These are phyloP conservation scores for Idris sp. DNA, from an alignment of 1,140 invertebrate species.

Conservation along the genomic window DNA sequence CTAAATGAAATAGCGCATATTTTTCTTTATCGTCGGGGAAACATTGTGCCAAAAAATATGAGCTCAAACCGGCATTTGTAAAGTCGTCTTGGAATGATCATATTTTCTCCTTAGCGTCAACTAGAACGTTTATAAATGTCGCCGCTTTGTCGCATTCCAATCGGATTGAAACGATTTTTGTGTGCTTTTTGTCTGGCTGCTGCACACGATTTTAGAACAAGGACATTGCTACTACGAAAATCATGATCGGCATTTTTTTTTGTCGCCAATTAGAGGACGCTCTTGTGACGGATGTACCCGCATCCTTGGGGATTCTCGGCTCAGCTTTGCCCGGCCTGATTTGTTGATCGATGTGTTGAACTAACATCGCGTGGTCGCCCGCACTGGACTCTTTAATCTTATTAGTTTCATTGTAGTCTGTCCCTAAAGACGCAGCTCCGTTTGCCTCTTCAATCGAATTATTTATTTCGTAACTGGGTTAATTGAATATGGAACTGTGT, in stretches of 20 bases:
- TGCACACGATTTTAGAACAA: slow-evolving; percentile 12
- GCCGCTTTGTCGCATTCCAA: slow-evolving; percentile 59
- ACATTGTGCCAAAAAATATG: slow-evolving; percentile 48
- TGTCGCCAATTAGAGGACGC: slow-evolving; percentile 26
- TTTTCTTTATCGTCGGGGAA: slow-evolving; percentile 46
- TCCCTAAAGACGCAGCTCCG: slow-evolving; percentile 12
- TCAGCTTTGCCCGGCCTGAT: slow-evolving; percentile 59
- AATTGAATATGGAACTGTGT: neutral
- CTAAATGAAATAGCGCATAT: slow-evolving; percentile 55
- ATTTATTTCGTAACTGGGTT: slow-evolving; percentile 3
- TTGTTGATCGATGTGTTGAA: slow-evolving; percentile 67
- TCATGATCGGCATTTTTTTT: slow-evolving; percentile 37
- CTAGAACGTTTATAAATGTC: slow-evolving; percentile 61
- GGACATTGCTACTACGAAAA: slow-evolving; percentile 5
- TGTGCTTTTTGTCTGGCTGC: slow-evolving; percentile 47
- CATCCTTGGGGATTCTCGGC: slow-evolving; percentile 6
- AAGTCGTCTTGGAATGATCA: slow-evolving; percentile 61
- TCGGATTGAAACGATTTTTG: slow-evolving; percentile 54
- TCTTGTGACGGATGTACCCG: slow-evolving; percentile 27
- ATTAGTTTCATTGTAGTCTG: slow-evolving; percentile 23
- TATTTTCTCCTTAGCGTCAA: slow-evolving; percentile 61
- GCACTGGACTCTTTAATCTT: slow-evolving; percentile 47
- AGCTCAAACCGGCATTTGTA: slow-evolving; percentile 51
- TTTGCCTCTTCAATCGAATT: slow-evolving; percentile 29
- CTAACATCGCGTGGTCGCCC: slow-evolving; percentile 61